A percentile compares a stretch with the other conserved stretches of the same genome.
Evolutionary conservation across 2,888 invertebrate species (phyloP).

Genomic region (Sinotaia quadrata): DNA sequence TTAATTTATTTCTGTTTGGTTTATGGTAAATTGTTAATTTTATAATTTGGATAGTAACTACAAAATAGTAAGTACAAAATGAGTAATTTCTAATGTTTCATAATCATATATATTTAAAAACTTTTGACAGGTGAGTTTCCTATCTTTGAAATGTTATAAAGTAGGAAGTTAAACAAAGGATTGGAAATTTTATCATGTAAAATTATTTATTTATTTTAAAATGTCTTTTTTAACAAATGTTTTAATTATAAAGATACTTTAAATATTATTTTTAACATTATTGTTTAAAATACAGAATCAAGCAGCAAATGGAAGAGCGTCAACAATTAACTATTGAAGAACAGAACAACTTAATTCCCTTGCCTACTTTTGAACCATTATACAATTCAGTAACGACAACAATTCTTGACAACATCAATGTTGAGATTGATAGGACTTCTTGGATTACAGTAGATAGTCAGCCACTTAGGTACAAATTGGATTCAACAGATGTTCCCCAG

Average conservation of each 20-base stretch:
- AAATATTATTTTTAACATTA: neutral
- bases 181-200: too few species aligned
- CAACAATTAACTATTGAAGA: constrained; percentile 44
- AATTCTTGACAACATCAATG: constrained; percentile 34
- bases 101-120: too few species aligned
- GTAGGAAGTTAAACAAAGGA: too few species aligned
- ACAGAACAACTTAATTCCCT: constrained; percentile 40
- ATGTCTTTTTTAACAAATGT: too few species aligned
- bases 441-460: constrained; percentile 57
- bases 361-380: constrained; percentile 46
- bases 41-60: too few species aligned
- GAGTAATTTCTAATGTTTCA: too few species aligned
- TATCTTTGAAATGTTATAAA: too few species aligned
- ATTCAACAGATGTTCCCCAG: constrained; percentile 54
- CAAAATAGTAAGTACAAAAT: too few species aligned
- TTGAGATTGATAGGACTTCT: constrained; percentile 54
- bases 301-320: constrained; percentile 36
- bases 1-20: too few species aligned
- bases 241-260: neutral
- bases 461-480: constrained; percentile 53
- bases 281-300: constrained; percentile 35
- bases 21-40: too few species aligned
- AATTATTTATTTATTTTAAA: too few species aligned
- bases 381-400: constrained; percentile 52
- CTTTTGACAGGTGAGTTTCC: too few species aligned